These are phyloP conservation scores for Microctonus brassicae DNA, from an alignment of 2,888 invertebrate species.

Conservation along the genomic window DNA sequence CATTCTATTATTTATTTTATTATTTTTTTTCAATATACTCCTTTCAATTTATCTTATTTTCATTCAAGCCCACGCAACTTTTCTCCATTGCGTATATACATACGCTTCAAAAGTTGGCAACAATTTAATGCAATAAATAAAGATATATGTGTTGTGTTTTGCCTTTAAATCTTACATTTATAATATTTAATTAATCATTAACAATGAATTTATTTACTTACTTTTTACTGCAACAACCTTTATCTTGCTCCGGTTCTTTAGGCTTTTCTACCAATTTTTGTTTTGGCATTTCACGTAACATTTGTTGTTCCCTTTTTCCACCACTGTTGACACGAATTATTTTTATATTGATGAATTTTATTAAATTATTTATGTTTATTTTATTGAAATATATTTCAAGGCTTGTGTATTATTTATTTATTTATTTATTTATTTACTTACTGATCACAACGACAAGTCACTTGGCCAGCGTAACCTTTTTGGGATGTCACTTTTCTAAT, in stretches of 20 bases:
- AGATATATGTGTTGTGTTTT: slow-evolving; percentile 12
- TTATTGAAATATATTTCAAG: too few relatives aligned
- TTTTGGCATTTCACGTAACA: background rate
- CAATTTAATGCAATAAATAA: background rate
- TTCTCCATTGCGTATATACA: slow-evolving; percentile 1
- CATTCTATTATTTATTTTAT: background rate
- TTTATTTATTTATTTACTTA: slow-evolving; percentile 36
- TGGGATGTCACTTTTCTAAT: slow-evolving; percentile 56
- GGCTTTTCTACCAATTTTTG: slow-evolving; percentile 27
- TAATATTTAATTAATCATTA: background rate
- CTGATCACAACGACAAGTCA: slow-evolving; percentile 59
- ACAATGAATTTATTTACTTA: slow-evolving; percentile 37
- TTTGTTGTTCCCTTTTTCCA: slow-evolving; percentile 49
- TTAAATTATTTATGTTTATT: too few relatives aligned
- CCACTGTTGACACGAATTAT: slow-evolving; percentile 27
- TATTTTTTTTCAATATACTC: background rate
- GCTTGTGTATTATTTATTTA: background rate
- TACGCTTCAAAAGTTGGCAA: background rate
- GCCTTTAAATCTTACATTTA: too few relatives aligned
- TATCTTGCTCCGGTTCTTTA: slow-evolving; percentile 38
- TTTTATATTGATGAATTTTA: too few relatives aligned
- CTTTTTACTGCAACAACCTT: slow-evolving; percentile 58
- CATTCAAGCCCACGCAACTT: background rate
- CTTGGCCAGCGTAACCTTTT: slow-evolving; percentile 59
- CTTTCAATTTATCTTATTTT: background rate